phyloP scores from a whole-genome alignment of 2,797 vertebrate species.

The Tauraco hartlaubi region DNA sequence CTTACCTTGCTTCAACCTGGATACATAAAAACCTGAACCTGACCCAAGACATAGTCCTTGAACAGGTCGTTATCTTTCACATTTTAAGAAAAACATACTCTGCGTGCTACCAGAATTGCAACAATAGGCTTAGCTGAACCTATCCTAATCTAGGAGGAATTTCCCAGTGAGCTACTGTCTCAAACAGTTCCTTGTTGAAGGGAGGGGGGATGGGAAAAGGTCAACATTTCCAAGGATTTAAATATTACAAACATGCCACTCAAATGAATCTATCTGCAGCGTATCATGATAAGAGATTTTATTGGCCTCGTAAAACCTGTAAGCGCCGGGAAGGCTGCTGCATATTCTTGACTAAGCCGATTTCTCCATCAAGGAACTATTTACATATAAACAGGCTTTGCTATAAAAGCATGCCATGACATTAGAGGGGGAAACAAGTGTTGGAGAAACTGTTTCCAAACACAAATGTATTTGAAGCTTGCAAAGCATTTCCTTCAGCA shows the following conservation, averaged over 20 bases:
- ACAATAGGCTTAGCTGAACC: neutral
- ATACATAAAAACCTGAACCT: neutral
- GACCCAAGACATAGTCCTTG: neutral
- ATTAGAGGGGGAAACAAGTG: neutral
- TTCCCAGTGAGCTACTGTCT: neutral
- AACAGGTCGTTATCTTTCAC: neutral
- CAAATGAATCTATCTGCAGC: neutral
- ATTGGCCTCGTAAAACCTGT: neutral
- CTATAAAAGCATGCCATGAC: neutral
- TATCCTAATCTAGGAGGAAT: neutral
- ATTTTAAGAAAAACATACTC: neutral
- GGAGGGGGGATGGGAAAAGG: accelerated
- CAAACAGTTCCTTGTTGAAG: neutral
- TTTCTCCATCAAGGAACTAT: neutral
- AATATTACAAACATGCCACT: neutral
- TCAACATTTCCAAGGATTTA: neutral
- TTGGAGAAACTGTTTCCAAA: neutral
- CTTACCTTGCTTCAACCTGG: neutral
- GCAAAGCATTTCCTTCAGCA: neutral
- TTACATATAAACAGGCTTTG: conserved; percentile 22
- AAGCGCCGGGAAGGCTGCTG: neutral
- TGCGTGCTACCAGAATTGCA: neutral
- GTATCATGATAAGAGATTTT: neutral
- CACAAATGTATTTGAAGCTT: neutral
- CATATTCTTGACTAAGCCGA: neutral